Base-by-base conservation (phyloP, 1,140 invertebrate species). In the Ostrea denselamellosa region DNA sequence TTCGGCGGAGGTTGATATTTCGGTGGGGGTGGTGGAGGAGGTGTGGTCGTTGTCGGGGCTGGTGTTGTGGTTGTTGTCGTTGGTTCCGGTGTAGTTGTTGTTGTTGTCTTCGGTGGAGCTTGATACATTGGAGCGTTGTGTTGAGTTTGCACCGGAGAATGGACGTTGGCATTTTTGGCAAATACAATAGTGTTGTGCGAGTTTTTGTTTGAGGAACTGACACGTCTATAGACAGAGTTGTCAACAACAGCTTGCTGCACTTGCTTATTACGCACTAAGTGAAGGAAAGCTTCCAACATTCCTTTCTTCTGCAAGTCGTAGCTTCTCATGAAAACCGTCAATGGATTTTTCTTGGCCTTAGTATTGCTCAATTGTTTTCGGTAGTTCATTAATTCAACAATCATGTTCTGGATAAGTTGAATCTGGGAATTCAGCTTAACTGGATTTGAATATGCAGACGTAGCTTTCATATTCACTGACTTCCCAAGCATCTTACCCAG, bases 351-450 rank as follows among this genome's bases (percentile, higher is more conserved):
- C 68, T 28, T 77, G 22, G 68, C 68, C 25, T 77, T 77, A 7
- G 68, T 9, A 34, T 5, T 77, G 14, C 14, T 25, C 0, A 77
- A 10, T 25, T 77, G 68, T 14, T 77, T 77, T 77, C 68, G 34
- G 25, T 77, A 77, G 68, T 77, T 77, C 68, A 77, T 77, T 14
- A 77, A 25, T 28, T 77, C 68, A 34, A 77, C 25, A 34, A 77
- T 77, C 68, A 77, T 77, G 25, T 77, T 77, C 68, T 77, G 68
- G 68, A 77, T 77, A 77, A 77, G 68, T 77, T 77, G 68, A 77
- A 77, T 77, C 22, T 25, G 68, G 12, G 68, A 77, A 77, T 8
- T 77, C 68, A 77, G 22, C 25, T 77, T 22, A 28, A 25, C 25
- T 17, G 22, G 68, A 1, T 22, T 28, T 8, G 68, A 77, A 17